Evolutionary conservation across 2,797 vertebrate genomes (phyloP).

Genomic region (Tragelaphus eurycerus): DNA sequence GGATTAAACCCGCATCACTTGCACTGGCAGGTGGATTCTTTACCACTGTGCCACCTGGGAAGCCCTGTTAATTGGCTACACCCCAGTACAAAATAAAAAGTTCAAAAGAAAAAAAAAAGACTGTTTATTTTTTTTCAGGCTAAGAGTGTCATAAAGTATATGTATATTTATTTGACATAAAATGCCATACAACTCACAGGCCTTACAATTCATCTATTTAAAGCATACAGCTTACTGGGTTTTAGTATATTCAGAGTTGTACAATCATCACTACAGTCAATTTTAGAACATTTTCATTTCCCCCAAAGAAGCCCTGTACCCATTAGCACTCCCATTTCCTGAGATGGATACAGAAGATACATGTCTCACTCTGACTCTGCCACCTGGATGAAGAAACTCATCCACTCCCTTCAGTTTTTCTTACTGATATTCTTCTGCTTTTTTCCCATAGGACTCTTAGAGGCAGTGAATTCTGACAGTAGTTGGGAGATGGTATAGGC

Average conservation of each 20-base stretch:
- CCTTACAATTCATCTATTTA: not conserved
- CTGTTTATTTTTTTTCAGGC: not conserved
- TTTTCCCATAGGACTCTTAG: not conserved
- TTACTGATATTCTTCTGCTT: not conserved
- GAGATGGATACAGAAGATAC: not conserved
- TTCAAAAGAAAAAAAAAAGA: not conserved
- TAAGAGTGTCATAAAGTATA: not conserved
- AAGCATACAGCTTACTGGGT: not conserved
- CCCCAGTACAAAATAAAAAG: not conserved
- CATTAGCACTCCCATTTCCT: not conserved
- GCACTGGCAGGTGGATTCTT: not conserved
- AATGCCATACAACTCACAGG: not conserved
- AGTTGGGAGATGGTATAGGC: not conserved
- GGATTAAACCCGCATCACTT: not conserved
- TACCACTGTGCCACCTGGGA: not conserved
- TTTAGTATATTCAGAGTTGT: not conserved
- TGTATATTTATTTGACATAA: not conserved
- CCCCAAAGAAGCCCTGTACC: not conserved
- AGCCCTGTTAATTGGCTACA: not conserved
- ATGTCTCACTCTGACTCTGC: not conserved
- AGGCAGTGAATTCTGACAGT: not conserved
- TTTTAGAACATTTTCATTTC: not conserved
- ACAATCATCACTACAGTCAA: not conserved
- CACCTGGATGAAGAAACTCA: not conserved
- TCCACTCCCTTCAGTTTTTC: not conserved